A percentile compares a stretch with the other conserved stretches of the same genome.
These are phyloP conservation scores for Tenthredo scrophulariae DNA, from an alignment of 2,888 invertebrate genomes.

Conservation along the genomic window DNA sequence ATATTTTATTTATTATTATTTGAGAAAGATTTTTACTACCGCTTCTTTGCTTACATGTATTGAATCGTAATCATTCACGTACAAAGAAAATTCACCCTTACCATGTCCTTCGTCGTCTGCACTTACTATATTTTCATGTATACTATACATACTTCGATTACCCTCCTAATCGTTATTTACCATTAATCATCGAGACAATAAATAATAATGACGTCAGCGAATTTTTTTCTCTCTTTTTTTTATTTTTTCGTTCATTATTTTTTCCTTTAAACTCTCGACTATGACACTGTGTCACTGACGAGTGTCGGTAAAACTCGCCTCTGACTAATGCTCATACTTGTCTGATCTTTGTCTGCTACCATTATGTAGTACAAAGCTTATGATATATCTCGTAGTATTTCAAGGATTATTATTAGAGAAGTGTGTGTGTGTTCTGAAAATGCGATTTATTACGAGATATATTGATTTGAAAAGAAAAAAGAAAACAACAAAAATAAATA, in stretches of 20 bases:
- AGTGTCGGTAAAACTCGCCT: background rate
- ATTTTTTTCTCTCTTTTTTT: background rate
- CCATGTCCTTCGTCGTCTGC: background rate
- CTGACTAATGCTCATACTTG: background rate
- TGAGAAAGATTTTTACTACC: background rate
- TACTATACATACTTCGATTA: background rate
- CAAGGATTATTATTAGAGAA: no score
- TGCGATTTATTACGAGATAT: no score
- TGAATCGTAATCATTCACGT: background rate
- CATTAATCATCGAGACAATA: constrained; percentile 5
- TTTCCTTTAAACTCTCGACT: background rate
- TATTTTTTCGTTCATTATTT: background rate
- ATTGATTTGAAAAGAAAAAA: no score
- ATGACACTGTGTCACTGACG: background rate
- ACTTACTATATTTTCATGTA: background rate
- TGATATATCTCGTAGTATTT: no score
- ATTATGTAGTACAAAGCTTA: background rate
- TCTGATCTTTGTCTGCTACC: constrained; percentile 11
- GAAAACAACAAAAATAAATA: no score
- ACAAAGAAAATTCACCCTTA: background rate
- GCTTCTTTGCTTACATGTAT: background rate
- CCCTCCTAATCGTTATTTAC: background rate
- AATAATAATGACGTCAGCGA: constrained; percentile 45
- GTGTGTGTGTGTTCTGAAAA: no score
- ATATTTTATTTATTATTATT: background rate